phyloP scores from a whole-genome alignment of 2,113 vertebrate species.

The Albula glossodonta region DNA sequence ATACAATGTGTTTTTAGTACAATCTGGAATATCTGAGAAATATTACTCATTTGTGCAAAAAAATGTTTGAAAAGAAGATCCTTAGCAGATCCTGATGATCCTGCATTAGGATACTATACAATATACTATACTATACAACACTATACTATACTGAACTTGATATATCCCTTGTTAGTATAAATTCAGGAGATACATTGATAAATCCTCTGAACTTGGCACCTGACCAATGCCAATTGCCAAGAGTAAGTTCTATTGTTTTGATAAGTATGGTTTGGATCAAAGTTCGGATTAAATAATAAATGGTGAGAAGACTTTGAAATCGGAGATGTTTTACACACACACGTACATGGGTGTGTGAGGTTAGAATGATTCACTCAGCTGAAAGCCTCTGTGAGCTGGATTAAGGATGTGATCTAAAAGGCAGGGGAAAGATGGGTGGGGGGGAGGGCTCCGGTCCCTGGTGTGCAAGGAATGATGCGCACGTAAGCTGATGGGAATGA shows the following conservation, averaged over 20 bases:
- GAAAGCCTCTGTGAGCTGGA: background rate
- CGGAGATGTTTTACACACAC: background rate
- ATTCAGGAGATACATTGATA: too few species aligned
- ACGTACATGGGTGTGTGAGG: background rate
- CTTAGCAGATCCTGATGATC: too few species aligned
- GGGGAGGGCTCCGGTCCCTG: background rate
- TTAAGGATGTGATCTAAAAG: background rate
- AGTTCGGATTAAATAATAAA: slow-evolving; percentile 23
- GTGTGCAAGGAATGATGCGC: background rate
- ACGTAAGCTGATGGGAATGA: background rate
- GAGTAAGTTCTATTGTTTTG: background rate
- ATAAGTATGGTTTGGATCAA: slow-evolving; percentile 9
- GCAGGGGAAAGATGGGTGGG: background rate
- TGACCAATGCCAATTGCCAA: too few species aligned
- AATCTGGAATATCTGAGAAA: too few species aligned
- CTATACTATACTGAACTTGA: too few species aligned
- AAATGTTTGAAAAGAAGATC: too few species aligned
- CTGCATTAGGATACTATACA: too few species aligned
- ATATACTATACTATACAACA: too few species aligned
- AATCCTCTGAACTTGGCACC: too few species aligned
- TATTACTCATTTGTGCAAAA: too few species aligned
- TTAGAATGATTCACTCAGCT: background rate
- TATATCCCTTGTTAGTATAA: too few species aligned
- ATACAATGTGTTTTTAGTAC: background rate
- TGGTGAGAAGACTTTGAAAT: slow-evolving; percentile 25